phyloP scores from a whole-genome alignment of 2,797 vertebrate genomes.

The Pangasius mekongensis region DNA sequence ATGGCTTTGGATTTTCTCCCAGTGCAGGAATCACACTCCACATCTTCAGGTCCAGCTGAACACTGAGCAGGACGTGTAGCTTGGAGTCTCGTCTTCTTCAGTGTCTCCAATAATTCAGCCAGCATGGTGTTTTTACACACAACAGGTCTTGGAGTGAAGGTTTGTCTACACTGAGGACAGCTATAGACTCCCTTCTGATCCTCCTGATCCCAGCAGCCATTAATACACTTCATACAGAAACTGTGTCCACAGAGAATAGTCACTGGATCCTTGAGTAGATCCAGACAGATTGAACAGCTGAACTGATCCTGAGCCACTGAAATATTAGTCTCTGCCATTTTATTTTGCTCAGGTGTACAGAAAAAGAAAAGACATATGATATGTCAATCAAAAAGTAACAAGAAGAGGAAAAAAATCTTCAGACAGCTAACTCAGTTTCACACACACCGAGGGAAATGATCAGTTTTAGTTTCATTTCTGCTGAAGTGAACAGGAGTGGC shows the following conservation, averaged over 20 bases:
- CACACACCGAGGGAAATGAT: background rate
- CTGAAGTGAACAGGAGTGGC: background rate
- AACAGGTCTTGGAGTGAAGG: conserved; percentile 22
- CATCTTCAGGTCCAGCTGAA: background rate
- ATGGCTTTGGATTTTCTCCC: background rate
- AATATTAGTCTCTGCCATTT: conserved; percentile 12
- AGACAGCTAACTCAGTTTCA: background rate
- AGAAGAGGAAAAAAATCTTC: background rate
- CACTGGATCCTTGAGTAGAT: conserved; percentile 30
- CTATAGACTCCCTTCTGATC: conserved; percentile 17
- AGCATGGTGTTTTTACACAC: background rate
- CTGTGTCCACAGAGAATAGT: conserved; percentile 31
- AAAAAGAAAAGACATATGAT: background rate
- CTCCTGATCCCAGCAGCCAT: conserved; percentile 35
- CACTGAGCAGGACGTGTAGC: background rate
- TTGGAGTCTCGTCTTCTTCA: background rate
- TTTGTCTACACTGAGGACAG: conserved; percentile 35
- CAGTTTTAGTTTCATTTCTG: background rate
- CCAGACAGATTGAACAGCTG: conserved; percentile 22
- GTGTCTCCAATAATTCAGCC: background rate
- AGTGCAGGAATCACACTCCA: conserved; percentile 18
- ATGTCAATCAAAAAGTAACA: background rate
- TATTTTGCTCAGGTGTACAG: background rate
- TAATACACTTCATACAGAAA: conserved; percentile 39
- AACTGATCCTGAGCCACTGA: conserved; percentile 14